Conservation (phyloP, 2,797 vertebrate species). For the Semaprochilodus insignis region DNA sequence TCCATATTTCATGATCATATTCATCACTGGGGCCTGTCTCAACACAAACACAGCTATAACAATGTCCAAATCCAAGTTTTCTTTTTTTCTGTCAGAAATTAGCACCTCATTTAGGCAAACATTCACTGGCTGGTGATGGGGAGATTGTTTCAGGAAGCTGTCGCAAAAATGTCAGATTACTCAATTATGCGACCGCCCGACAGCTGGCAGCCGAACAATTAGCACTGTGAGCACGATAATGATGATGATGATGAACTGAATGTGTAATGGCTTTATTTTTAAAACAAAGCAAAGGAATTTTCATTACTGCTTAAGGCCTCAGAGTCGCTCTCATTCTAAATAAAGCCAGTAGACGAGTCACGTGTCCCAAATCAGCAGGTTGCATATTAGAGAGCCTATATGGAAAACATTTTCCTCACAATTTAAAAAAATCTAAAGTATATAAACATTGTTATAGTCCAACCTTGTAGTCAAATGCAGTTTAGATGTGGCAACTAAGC, state of each 20-base stretch:
- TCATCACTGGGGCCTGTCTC: not conserved
- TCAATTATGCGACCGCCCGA: constrained; percentile 80
- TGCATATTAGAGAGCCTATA: no score
- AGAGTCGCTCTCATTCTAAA: not conserved
- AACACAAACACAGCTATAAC: constrained; percentile 48
- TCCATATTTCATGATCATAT: constrained; percentile 21
- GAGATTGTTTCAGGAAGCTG: constrained; percentile 72
- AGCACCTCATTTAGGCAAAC: constrained; percentile 68
- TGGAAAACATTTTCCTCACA: no score
- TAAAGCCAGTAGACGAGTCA: not conserved
- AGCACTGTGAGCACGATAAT: constrained; percentile 81
- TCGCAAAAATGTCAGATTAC: constrained; percentile 80
- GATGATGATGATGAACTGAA: constrained; percentile 82
- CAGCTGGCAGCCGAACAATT: constrained; percentile 85
- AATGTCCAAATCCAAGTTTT: constrained; percentile 67
- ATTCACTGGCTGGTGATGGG: constrained; percentile 71
- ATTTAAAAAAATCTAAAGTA: no score
- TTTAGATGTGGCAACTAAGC: no score
- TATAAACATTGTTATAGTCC: no score
- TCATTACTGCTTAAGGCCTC: constrained; percentile 18
- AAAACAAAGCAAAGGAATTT: constrained; percentile 65
- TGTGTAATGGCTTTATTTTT: constrained; percentile 80
- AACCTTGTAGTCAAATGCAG: no score
- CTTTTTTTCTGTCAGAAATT: constrained; percentile 66
- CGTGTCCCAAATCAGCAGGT: no score